Evolutionary conservation across 2,797 vertebrate genomes (phyloP), one percentile per base, ranked within the genome.

Genomic region (Lutjanus campechanus): DNA sequence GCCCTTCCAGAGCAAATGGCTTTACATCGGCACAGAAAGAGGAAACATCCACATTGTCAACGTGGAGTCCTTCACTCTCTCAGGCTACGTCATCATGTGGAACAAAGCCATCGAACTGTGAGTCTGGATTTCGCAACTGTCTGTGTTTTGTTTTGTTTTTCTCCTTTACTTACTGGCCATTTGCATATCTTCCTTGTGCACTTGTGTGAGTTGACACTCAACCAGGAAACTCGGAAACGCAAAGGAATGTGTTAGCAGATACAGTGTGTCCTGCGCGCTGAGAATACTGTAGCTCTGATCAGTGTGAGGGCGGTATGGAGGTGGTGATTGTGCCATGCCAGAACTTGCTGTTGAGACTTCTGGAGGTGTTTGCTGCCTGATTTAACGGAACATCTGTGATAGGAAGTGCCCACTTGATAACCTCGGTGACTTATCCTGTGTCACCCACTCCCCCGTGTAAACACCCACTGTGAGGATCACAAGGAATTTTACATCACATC

Each of bases 101-200:
- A 99, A 99, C 96, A 99, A 99, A 98, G 98, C 98, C 97, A 99
- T 99, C 84, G 98, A 99, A 96, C 96, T 99, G 98, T 99, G 91
- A 99, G 98, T 97, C 56, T 72, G 62, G 16, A 10, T 44, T 85
- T 69, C 54, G 17, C 69, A 51, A 47, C 22, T 25, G 17, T 66
- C 25, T 7, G 4, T 11, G n/a, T 10, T 4, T 16, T 3, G 5
- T 11, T 20, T 8, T 4, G 56, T 6, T 5, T 22, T 16, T 4
- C 25, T 46, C n/a, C 10, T 46, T 55, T 62, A 5, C 60, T 61
- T 44, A 7, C 60, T 11, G 1, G 0, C 8, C 1, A 25, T 77
- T 89, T 77, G 73, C 82, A 62, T 79, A 74, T 88, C 81, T 65
- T 61, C 68, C 50, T 29, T 64, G 54, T 29, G 53, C 63, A 64